A percentile compares a stretch with the other conserved stretches of the same genome.
phyloP scores from a whole-genome alignment of 2,113 vertebrate species.

The Aleadryas rufinucha region DNA sequence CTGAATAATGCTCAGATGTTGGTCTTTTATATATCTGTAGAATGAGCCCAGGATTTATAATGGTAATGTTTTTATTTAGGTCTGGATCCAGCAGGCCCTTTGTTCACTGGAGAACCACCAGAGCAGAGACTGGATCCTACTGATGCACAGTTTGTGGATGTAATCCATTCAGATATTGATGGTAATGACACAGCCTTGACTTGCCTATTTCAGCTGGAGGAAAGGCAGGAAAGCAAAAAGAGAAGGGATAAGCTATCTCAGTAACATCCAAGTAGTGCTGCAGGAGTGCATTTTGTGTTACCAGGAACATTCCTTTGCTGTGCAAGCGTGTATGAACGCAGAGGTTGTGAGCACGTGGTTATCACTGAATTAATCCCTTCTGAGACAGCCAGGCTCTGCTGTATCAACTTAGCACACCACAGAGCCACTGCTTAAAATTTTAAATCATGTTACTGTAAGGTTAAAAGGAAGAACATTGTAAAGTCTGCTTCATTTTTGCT shows the following conservation, averaged over 20 bases:
- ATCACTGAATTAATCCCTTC: neutral
- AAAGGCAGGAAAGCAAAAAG: neutral
- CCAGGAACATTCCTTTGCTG: neutral
- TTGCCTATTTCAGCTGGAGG: neutral
- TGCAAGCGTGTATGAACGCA: neutral
- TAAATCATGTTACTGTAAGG: neutral
- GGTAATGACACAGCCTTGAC: slow-evolving; percentile 71
- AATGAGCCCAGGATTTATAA: neutral
- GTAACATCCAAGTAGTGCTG: neutral
- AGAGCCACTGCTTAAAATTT: neutral
- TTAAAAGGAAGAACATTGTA: neutral
- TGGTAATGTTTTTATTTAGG: slow-evolving; percentile 67
- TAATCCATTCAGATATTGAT: slow-evolving; percentile 88
- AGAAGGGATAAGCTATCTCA: neutral
- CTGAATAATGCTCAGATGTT: neutral
- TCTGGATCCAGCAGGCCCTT: slow-evolving; percentile 91
- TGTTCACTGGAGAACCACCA: slow-evolving; percentile 74
- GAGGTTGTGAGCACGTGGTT: neutral
- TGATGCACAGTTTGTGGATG: slow-evolving; percentile 92
- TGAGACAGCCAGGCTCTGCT: neutral
- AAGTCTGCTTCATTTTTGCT: neutral
- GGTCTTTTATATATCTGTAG: neutral
- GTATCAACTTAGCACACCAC: neutral
- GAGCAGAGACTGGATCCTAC: slow-evolving; percentile 79
- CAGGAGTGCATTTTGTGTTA: neutral